Evolutionary conservation across 2,113 vertebrate genomes (phyloP), one percentile per base, ranked within the genome.

Genomic region (Catagonus wagneri): DNA sequence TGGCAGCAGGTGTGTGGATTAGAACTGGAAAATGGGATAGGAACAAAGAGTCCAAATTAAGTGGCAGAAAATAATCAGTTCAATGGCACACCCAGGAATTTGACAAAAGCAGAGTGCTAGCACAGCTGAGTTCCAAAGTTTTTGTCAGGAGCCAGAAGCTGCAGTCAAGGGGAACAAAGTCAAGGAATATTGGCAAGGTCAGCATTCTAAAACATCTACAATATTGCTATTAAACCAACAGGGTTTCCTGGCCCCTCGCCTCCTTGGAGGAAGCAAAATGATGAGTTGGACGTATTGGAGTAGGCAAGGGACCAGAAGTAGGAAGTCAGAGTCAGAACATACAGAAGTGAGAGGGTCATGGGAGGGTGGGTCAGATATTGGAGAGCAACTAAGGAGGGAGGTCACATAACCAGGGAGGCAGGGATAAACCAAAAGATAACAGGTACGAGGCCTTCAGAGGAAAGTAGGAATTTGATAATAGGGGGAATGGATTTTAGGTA

Each of bases 41-140:
- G 61, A 56, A 91, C 58, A 86, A 65, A 20, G 61, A 81, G 20
- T 87, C 32, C 36, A 90, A 90, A 90, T 75, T 81, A 86, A 96
- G 25, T 39, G 20, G 36, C 60, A 89, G 87, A 61, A 90, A 86
- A 87, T 60, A 79, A 36, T 71, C 56, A 80, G 25, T 66, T 85
- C 25, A 66, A 7, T 84, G 66, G 81, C 66, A 68, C 52, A 74
- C 25, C 19, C 17, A 75, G 63, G 66, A 50, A 86, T 32, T 0
- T 86, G 92, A 81, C 36, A 81, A 81, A 86, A 36, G 16, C 60
- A 85, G 16, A 65, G 69, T 2, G 12, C 61, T 16, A 86, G 68
- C 54, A 94, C 12, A 81, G 36, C 29, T 34, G 63, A 68, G 36
- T 39, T 75, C 36, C 81, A 68, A 90, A 86, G 36, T 23, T 44